Conservation (phyloP, 2,113 vertebrate genomes). For the Pongo pygmaeus region DNA sequence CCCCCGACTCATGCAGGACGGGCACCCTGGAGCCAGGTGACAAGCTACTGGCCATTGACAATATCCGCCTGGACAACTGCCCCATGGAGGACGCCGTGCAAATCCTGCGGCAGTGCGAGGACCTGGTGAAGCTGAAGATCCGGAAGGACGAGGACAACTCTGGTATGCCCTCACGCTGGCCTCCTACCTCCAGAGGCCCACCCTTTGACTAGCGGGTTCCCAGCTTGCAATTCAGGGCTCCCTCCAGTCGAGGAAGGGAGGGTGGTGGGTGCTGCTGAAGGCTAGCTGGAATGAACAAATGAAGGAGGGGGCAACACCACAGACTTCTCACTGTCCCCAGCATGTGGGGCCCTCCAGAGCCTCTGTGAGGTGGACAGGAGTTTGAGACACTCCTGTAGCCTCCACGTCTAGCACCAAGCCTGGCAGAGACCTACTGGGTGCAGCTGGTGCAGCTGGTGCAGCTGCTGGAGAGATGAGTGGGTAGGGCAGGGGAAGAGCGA, state of each 20-base stretch:
- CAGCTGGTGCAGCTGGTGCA: neutral
- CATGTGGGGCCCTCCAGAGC: neutral
- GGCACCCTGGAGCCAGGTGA: conserved; percentile 98
- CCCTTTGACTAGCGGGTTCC: rapidly evolving
- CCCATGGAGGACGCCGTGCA: conserved; percentile 97
- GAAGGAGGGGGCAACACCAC: no score
- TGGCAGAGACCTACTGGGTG: neutral
- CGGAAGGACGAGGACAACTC: conserved; percentile 99
- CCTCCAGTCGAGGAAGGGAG: neutral
- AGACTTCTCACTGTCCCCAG: neutral
- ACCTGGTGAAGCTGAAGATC: conserved; percentile 97
- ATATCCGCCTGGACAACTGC: conserved; percentile 94
- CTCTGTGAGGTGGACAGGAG: neutral
- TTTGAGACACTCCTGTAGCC: neutral
- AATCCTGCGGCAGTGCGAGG: conserved; percentile 95
- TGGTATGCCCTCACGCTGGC: conserved; percentile 83
- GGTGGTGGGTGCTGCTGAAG: neutral
- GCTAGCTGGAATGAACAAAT: neutral
- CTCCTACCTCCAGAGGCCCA: rapidly evolving
- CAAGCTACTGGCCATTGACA: conserved; percentile 96
- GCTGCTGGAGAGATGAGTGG: neutral
- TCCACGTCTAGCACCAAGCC: neutral
- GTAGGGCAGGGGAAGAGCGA: rapidly evolving
- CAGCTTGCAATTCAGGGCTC: neutral
- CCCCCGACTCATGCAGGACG: conserved; percentile 85